Conservation (phyloP, 2,888 invertebrate species). For the Boloria euphrosyne region DNA sequence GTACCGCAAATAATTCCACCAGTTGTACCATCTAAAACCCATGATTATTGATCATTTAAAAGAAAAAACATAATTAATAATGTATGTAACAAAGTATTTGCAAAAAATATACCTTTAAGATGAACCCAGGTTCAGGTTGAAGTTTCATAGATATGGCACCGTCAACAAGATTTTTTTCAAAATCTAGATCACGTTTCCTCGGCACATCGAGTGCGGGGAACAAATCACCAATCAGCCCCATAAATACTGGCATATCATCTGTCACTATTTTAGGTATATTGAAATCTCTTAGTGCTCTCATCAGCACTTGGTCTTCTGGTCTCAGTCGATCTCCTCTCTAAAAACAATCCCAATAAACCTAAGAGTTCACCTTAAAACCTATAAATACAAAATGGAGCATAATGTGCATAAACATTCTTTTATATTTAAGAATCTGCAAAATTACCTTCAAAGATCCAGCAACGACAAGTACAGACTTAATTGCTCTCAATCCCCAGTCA, state of each 20-base stretch:
- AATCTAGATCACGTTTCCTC: constrained; percentile 91
- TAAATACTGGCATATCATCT: constrained; percentile 94
- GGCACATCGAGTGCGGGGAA: constrained; percentile 97
- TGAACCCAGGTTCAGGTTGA: constrained; percentile 95
- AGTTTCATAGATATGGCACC: constrained; percentile 91
- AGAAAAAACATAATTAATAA: neutral
- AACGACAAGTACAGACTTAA: constrained; percentile 97
- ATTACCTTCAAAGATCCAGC: constrained; percentile 92
- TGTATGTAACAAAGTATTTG: neutral
- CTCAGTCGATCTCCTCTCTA: constrained; percentile 87
- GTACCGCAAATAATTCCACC: constrained; percentile 95
- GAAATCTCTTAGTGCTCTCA: constrained; percentile 96
- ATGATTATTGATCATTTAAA: too few relatives aligned
- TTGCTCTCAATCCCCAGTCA: constrained; percentile 97
- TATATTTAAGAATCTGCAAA: neutral
- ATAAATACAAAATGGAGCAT: too few relatives aligned
- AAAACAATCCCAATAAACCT: neutral
- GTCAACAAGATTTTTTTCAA: constrained; percentile 89
- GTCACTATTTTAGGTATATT: constrained; percentile 97
- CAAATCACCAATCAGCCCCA: constrained; percentile 96
- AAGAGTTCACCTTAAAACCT: too few relatives aligned
- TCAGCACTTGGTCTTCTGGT: constrained; percentile 96
- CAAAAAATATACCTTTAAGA: constrained; percentile 84
- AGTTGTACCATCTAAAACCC: constrained; percentile 91
- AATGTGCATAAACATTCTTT: too few relatives aligned